phyloP scores from a whole-genome alignment of 1,140 invertebrate genomes.

The Drosophila pachea region DNA sequence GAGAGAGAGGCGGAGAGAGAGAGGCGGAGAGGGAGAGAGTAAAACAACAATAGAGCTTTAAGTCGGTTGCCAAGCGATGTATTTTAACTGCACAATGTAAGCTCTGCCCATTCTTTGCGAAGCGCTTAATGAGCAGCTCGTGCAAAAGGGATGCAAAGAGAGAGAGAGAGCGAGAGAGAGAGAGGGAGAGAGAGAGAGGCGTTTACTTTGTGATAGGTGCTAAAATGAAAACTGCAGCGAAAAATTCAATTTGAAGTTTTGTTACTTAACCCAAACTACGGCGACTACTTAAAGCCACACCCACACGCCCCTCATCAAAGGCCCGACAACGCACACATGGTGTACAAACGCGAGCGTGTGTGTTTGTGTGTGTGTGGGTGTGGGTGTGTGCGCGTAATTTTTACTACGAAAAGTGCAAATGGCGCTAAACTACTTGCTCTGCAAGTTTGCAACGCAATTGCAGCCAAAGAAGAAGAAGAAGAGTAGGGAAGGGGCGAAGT shows the following conservation, averaged over 20 bases:
- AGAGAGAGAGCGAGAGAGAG: conserved; percentile 21
- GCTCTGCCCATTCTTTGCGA: background rate
- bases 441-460: conserved; percentile 73
- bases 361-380: conserved; percentile 39
- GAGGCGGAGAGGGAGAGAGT: conserved; percentile 3
- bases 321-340: conserved; percentile 12
- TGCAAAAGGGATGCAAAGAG: conserved; percentile 5
- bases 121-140: conserved; percentile 33
- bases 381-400: conserved; percentile 60
- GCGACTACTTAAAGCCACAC: conserved; percentile 72
- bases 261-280: conserved; percentile 74
- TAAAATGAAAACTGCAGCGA: conserved; percentile 72
- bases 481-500: background rate
- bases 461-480: conserved; percentile 28
- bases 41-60: conserved; percentile 31
- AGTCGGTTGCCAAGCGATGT: conserved; percentile 26
- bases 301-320: conserved; percentile 44
- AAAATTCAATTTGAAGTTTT: conserved; percentile 77
- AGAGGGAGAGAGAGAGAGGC: conserved; percentile 10
- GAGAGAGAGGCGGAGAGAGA: background rate
- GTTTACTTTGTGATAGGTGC: conserved; percentile 58
- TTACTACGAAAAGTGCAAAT: conserved; percentile 77
- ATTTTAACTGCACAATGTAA: conserved; percentile 37
- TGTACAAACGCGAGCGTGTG: conserved; percentile 27
- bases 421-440: conserved; percentile 74